Conservation (phyloP, 2,888 invertebrate species). For the Ophion obscuratus region DNA sequence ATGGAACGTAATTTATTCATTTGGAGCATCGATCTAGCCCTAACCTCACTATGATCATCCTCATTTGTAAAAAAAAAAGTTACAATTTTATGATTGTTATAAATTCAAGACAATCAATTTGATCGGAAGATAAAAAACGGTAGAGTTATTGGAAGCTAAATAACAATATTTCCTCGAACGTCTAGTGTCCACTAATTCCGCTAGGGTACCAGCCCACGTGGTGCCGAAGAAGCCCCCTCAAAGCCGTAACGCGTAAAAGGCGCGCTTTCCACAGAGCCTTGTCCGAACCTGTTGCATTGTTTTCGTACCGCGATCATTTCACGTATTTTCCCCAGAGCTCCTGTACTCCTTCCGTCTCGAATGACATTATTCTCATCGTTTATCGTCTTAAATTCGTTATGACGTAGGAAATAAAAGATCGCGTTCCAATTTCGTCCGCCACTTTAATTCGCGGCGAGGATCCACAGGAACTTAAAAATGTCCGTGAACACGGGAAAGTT, state of each 20-base stretch:
- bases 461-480: slow-evolving; percentile 44
- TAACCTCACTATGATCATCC: too few relatives aligned
- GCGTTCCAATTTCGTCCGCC: neutral
- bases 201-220: slow-evolving; percentile 17
- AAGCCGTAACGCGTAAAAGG: slow-evolving; percentile 27
- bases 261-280: slow-evolving; percentile 33
- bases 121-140: too few relatives aligned
- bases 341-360: neutral
- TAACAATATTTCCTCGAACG: too few relatives aligned
- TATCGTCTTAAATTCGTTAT: neutral
- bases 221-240: slow-evolving; percentile 2
- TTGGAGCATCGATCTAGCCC: too few relatives aligned
- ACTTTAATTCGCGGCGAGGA: neutral
- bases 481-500: slow-evolving; percentile 77
- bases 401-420: neutral
- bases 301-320: slow-evolving; percentile 9
- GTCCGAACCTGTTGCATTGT: slow-evolving; percentile 57
- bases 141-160: too few relatives aligned
- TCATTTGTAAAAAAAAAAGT: too few relatives aligned
- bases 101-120: too few relatives aligned
- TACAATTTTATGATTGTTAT: too few relatives aligned
- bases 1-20: too few relatives aligned
- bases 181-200: neutral
- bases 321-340: neutral
- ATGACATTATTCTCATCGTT: neutral